phyloP scores from a whole-genome alignment of 1,140 invertebrate genomes.

The Metaphire vulgaris region DNA sequence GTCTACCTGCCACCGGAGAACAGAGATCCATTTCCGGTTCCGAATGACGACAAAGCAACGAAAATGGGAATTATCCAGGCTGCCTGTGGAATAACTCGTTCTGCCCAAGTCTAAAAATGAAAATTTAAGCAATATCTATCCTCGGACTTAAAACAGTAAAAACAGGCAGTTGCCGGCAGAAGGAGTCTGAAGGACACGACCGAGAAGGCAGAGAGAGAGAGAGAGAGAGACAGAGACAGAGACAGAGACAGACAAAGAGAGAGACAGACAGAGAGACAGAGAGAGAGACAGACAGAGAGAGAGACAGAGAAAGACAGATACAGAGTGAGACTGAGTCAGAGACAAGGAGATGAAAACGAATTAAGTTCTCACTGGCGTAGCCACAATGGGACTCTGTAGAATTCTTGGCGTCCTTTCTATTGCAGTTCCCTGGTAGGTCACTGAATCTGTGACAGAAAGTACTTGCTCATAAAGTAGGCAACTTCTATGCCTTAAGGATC shows the following conservation, averaged over 20 bases:
- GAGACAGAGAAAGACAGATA: background rate
- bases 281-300: background rate
- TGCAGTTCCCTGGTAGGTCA: no score
- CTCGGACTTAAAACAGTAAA: no score
- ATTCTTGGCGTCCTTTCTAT: no score
- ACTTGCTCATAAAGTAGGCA: no score
- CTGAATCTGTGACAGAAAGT: no score
- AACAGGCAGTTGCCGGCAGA: background rate
- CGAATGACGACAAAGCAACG: slow-evolving; percentile 48
- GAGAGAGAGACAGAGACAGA: background rate
- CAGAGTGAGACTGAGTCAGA: background rate
- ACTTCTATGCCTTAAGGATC: no score
- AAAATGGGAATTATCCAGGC: slow-evolving; percentile 43
- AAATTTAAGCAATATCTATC: no score
- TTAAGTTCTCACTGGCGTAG: no score
- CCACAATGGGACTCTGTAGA: no score
- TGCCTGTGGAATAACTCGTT: slow-evolving; percentile 38
- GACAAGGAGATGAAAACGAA: background rate
- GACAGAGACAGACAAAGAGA: background rate
- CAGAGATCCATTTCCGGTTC: slow-evolving; percentile 43
- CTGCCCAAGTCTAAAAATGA: slow-evolving; percentile 47
- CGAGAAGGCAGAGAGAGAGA: background rate
- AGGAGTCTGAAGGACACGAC: background rate
- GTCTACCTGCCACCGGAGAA: slow-evolving; percentile 31
- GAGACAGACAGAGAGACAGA: background rate